Evolutionary conservation across 2,797 vertebrate genomes (phyloP), one percentile per base, ranked within the genome.

Genomic region (Enteromius unitaeniatus): DNA sequence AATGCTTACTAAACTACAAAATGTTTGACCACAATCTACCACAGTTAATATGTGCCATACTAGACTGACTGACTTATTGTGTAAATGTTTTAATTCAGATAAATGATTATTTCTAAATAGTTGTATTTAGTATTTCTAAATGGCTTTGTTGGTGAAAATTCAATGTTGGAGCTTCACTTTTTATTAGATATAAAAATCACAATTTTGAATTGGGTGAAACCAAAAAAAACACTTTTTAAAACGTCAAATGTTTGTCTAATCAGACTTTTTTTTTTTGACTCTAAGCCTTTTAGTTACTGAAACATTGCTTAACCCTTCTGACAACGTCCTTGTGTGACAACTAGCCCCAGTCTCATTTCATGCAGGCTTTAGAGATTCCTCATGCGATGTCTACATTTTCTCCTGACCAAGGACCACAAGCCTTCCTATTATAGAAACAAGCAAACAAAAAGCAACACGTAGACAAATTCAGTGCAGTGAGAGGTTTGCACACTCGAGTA

Each of bases 281-380:
- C 1, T 7, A 8, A 14, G 42, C 8, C 40, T 21, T 45, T 8
- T 45, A 64, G 51, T 42, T 23, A 23, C 53, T 53, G 37, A 15
- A 26, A 77, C 19, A 77, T 37, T 7, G 31, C 15, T 6, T n/a
- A 8, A 42, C 26, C 6, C 6, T 67, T 51, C 26, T 23, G 28
- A 51, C 28, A 55, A 23, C 77, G 31, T 79, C 49, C 11, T 26
- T 40, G 14, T 37, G 47, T 79, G 47, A 69, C 64, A 37, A 53
- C 45, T 79, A 40, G 28, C 65, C 49, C n/a, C n/a, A 5, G 62
- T 51, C 47, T 69, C 13, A 55, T 69, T 70, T 84, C 65, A 72
- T 40, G 19, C 15, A 49, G 42, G 42, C 75, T 78, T 34, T 34
- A 68, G 53, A 84, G 21, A 84, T 84, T 84, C 75, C 82, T 78